Conservation (phyloP, 1,140 invertebrate species). For the fruit fly (Drosophila melanogaster) region Release_6_plus_ISO1_MT NT_033779.5:725001-725500, state of each 20-base stretch:
- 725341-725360: slow-evolving; percentile 29
- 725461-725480: slow-evolving; percentile 11
- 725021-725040: slow-evolving; percentile 31
- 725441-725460: slow-evolving; percentile 58
- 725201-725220: slow-evolving; percentile 47
- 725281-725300: slow-evolving; percentile 80
- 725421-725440: slow-evolving; percentile 42
- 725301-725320: slow-evolving; percentile 38
- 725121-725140: slow-evolving; percentile 78
- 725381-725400: slow-evolving; percentile 73
- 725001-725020: slow-evolving; percentile 29
- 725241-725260: slow-evolving; percentile 84
- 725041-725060: slow-evolving; percentile 54
- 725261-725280: slow-evolving; percentile 81
- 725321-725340: neutral
- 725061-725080: slow-evolving; percentile 43
- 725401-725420: slow-evolving; percentile 31
- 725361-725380: slow-evolving; percentile 54
- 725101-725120: slow-evolving; percentile 83
- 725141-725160: slow-evolving; percentile 30
- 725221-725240: slow-evolving; percentile 45
- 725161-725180: neutral
- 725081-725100: slow-evolving; percentile 51
- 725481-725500: slow-evolving; percentile 77
- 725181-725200: slow-evolving; percentile 29